Evolutionary conservation across 1,140 invertebrate species (phyloP).

Genomic region (Leptinotarsa lineolata): DNA sequence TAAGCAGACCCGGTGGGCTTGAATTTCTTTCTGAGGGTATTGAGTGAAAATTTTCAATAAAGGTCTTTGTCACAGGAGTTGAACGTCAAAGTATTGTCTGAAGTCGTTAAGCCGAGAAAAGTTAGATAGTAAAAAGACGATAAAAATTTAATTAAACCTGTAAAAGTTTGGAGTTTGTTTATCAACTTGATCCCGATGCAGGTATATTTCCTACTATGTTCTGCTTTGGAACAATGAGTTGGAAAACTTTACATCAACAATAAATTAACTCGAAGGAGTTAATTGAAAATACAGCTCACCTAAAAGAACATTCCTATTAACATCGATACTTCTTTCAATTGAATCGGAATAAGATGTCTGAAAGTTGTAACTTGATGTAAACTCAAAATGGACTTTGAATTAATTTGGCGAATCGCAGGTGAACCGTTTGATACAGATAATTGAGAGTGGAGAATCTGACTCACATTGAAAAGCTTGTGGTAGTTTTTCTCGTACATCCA

Average conservation of each 20-base stretch:
- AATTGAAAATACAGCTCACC: too few relatives aligned
- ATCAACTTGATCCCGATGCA: slow-evolving; percentile 13
- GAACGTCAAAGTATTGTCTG: slow-evolving; percentile 10
- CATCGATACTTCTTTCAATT: too few relatives aligned
- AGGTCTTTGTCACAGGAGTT: slow-evolving; percentile 18
- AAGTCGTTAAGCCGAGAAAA: slow-evolving; percentile 9
- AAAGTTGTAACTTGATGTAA: too few relatives aligned
- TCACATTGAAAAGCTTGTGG: too few relatives aligned
- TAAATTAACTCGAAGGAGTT: too few relatives aligned
- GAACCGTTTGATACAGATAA: too few relatives aligned
- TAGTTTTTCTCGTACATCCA: too few relatives aligned
- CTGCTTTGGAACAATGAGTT: not conserved
- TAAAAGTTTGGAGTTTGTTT: slow-evolving; percentile 18
- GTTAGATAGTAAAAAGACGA: slow-evolving; percentile 12
- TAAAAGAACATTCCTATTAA: too few relatives aligned
- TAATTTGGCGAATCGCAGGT: too few relatives aligned
- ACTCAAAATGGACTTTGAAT: too few relatives aligned
- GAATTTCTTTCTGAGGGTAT: not conserved
- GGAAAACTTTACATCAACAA: not conserved
- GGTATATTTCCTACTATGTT: not conserved
- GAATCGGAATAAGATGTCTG: too few relatives aligned
- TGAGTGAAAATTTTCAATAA: slow-evolving; percentile 21
- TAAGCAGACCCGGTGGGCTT: not conserved
- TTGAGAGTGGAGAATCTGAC: too few relatives aligned
- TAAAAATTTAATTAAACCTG: slow-evolving; percentile 19